Evolutionary conservation across 2,888 invertebrate genomes (phyloP).

Genomic region (Helicoverpa assulta): DNA sequence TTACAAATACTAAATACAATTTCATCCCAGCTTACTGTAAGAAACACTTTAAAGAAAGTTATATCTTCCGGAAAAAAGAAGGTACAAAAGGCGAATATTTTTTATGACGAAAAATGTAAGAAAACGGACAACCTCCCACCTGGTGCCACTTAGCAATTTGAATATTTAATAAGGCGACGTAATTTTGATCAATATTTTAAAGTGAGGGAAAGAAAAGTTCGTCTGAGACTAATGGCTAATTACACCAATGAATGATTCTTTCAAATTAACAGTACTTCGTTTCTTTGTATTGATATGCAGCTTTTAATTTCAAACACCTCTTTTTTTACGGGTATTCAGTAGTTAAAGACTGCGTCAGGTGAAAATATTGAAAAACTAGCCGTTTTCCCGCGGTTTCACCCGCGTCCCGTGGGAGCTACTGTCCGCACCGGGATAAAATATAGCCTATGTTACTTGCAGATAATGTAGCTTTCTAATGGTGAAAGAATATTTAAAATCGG

Average conservation of each 20-base stretch:
- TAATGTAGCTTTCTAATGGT: too few relatives aligned
- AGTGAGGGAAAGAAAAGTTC: background rate
- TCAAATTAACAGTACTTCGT: background rate
- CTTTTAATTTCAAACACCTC: too few relatives aligned
- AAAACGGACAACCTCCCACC: conserved; percentile 25
- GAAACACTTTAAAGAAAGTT: conserved; percentile 22
- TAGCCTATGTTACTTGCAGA: too few relatives aligned
- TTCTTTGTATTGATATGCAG: background rate
- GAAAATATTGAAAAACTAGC: too few relatives aligned
- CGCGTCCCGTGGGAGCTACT: too few relatives aligned
- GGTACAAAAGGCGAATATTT: conserved; percentile 35
- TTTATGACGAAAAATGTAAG: conserved; percentile 47
- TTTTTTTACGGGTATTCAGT: too few relatives aligned
- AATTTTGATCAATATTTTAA: conserved; percentile 23
- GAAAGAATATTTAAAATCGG: too few relatives aligned
- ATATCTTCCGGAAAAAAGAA: conserved; percentile 17
- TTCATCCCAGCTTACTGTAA: conserved; percentile 1
- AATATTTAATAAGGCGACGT: conserved; percentile 42
- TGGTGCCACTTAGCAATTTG: conserved; percentile 40
- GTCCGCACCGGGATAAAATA: too few relatives aligned
- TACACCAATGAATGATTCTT: background rate
- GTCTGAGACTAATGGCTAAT: background rate
- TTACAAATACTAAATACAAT: conserved; percentile 1
- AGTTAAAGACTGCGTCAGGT: too few relatives aligned
- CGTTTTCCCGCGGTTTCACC: too few relatives aligned